A percentile compares a stretch with the other conserved stretches of the same genome.
Conservation (phyloP, 30 jellyfish, hydroid and myxozoan species). For the Cassiopea andromeda region DNA sequence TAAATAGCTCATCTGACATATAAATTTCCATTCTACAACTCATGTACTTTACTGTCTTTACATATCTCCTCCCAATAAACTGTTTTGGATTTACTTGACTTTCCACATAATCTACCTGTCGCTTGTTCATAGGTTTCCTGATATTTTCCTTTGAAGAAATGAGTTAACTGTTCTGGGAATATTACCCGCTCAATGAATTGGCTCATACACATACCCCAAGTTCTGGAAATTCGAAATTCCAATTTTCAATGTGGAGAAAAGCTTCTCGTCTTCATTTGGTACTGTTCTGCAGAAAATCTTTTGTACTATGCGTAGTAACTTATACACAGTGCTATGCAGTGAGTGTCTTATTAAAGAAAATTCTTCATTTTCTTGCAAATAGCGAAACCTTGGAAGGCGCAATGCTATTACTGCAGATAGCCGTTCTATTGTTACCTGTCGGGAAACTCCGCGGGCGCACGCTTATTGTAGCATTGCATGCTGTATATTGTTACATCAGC, state of each 20-base stretch:
- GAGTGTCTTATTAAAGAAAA: neutral
- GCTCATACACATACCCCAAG: neutral
- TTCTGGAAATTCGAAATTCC: neutral
- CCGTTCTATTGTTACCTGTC: neutral
- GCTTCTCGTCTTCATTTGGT: neutral
- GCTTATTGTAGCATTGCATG: too few species aligned
- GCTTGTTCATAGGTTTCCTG: neutral
- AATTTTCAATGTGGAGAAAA: neutral
- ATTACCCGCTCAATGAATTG: neutral
- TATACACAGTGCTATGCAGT: neutral
- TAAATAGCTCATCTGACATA: too few species aligned
- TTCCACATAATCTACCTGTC: neutral
- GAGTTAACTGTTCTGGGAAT: neutral
- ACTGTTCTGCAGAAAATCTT: neutral
- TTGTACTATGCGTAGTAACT: neutral
- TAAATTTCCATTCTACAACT: too few species aligned
- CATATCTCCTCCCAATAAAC: neutral
- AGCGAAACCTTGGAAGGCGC: neutral
- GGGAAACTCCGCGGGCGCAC: too few species aligned
- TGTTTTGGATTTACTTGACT: neutral
- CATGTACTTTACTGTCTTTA: too few species aligned
- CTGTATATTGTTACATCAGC: too few species aligned
- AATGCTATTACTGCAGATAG: neutral
- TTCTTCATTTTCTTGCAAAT: neutral
- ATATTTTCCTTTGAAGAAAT: neutral